A percentile compares a stretch with the other conserved stretches of the same genome.
phyloP scores from a whole-genome alignment of 2,888 invertebrate genomes.

The Dichetophora obliterata region DNA sequence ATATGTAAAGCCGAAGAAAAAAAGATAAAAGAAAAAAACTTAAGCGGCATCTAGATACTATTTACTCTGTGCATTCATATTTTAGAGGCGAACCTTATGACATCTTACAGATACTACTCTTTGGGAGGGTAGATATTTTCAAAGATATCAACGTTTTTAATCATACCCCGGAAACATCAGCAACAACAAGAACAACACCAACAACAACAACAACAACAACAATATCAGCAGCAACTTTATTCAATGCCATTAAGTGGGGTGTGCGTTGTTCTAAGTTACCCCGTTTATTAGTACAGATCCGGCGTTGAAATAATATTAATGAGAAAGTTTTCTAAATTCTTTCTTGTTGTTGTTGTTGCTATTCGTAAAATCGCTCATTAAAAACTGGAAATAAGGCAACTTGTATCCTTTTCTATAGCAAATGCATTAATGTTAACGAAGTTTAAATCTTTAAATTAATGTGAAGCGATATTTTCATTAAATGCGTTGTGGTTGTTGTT shows the following conservation, averaged over 20 bases:
- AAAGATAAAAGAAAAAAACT: background rate
- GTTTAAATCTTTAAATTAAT: slow-evolving; percentile 10
- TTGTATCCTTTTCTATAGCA: background rate
- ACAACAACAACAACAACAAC: background rate
- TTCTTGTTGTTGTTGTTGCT: slow-evolving; percentile 28
- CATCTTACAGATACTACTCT: background rate
- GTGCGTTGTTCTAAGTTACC: background rate
- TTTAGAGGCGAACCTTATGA: background rate
- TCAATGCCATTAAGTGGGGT: background rate
- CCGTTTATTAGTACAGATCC: slow-evolving; percentile 8
- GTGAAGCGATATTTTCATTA: background rate
- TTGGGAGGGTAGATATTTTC: background rate
- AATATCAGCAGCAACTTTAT: too few species aligned
- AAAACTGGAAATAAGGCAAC: background rate
- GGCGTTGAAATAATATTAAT: slow-evolving; percentile 8
- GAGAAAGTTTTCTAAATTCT: slow-evolving; percentile 9
- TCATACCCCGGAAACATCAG: background rate
- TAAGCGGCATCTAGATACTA: background rate
- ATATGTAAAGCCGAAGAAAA: background rate
- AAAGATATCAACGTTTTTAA: background rate
- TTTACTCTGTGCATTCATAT: too few species aligned
- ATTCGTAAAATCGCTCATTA: background rate
- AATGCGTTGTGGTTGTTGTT: too few species aligned
- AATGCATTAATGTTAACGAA: background rate
- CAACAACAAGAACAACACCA: background rate